Evolutionary conservation across 2,888 invertebrate genomes (phyloP).

Genomic region (Tetragnatha montana): DNA sequence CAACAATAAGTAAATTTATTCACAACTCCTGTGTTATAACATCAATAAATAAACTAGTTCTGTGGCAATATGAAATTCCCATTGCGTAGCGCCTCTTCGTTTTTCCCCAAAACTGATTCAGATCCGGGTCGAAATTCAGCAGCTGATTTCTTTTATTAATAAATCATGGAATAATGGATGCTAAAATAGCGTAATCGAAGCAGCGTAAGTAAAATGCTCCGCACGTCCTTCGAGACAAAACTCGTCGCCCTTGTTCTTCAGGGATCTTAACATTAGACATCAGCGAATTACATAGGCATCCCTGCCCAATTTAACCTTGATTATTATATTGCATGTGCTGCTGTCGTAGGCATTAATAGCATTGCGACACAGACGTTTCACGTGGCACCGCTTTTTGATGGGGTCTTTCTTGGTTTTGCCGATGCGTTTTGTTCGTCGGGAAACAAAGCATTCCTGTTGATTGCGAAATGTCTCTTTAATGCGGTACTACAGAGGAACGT

Average conservation of each 20-base stretch:
- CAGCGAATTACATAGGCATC: background rate
- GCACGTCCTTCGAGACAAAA: slow-evolving; percentile 17
- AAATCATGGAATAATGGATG: slow-evolving; percentile 23
- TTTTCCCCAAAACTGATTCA: background rate
- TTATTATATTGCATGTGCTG: background rate
- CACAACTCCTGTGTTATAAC: too few relatives aligned
- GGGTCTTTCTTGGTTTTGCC: background rate
- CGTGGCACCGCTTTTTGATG: background rate
- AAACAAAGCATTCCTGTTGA: background rate
- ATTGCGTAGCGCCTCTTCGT: background rate
- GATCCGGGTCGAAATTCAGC: background rate
- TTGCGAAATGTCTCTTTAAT: background rate
- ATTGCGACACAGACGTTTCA: background rate
- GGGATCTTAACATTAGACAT: background rate
- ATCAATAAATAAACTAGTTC: too few relatives aligned
- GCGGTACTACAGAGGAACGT: too few relatives aligned
- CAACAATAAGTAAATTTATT: too few relatives aligned
- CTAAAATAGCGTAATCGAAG: slow-evolving; percentile 4
- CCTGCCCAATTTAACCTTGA: background rate
- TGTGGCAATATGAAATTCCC: too few relatives aligned
- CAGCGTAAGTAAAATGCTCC: background rate
- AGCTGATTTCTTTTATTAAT: slow-evolving; percentile 8
- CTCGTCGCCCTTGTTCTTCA: slow-evolving; percentile 9
- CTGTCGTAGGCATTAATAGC: background rate
- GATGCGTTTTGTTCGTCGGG: background rate